Percentiles rank a stretch among this genome's conserved stretches.
phyloP scores from a whole-genome alignment of 2,888 invertebrate genomes.

The Trimorus sp. region DNA sequence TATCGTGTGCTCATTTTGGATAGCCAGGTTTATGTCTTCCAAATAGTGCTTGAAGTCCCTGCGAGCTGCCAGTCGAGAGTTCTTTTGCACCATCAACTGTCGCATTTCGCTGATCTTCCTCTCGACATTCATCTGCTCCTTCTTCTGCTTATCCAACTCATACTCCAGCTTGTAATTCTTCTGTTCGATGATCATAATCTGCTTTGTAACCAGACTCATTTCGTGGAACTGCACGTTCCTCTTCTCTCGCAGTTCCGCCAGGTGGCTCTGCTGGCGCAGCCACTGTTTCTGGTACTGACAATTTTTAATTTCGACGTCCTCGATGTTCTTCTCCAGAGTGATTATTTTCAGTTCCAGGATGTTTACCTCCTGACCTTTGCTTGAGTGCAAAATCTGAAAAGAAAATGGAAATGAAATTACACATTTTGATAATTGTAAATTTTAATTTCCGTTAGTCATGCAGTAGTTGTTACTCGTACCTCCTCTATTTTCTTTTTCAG shows the following conservation, averaged over 20 bases:
- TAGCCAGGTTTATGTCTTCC: conserved; percentile 83
- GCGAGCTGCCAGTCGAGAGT: conserved; percentile 81
- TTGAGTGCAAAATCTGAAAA: conserved; percentile 72
- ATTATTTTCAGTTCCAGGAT: conserved; percentile 86
- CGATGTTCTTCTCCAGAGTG: conserved; percentile 86
- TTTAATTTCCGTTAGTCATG: too few relatives aligned
- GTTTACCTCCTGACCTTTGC: conserved; percentile 78
- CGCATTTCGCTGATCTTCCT: conserved; percentile 85
- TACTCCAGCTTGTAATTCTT: conserved; percentile 88
- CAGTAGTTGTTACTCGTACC: conserved; percentile 67
- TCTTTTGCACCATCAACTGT: conserved; percentile 84
- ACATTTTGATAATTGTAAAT: background rate
- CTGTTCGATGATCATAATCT: conserved; percentile 86
- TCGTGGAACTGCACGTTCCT: conserved; percentile 87
- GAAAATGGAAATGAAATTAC: background rate
- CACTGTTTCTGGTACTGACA: conserved; percentile 88
- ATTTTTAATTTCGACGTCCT: conserved; percentile 84
- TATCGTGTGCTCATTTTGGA: conserved; percentile 83
- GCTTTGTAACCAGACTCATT: conserved; percentile 88
- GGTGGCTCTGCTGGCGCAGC: conserved; percentile 89
- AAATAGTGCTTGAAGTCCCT: conserved; percentile 83
- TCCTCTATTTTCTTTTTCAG: conserved; percentile 83
- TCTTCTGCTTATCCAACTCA: conserved; percentile 84
- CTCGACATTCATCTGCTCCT: conserved; percentile 84
- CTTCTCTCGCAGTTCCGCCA: conserved; percentile 87